phyloP scores from a whole-genome alignment of 2,113 vertebrate genomes.

The Erythrolamprus reginae region DNA sequence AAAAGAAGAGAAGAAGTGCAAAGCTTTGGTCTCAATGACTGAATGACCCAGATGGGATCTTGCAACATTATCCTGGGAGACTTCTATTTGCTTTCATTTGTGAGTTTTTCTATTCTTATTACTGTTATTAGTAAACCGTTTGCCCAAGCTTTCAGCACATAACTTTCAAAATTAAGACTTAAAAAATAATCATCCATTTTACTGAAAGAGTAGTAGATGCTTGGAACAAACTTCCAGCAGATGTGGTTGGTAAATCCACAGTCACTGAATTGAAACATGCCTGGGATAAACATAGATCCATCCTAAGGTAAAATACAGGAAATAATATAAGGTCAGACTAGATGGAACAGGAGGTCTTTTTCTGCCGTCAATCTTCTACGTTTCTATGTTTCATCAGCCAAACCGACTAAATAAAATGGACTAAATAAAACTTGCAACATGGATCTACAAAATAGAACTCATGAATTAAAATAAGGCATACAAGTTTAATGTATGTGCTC shows the following conservation, averaged over 20 bases:
- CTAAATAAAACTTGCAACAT: neutral
- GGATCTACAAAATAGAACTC: neutral
- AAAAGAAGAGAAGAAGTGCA: neutral
- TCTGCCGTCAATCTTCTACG: too few species aligned
- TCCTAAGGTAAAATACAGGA: too few species aligned
- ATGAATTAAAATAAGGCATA: neutral
- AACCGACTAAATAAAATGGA: neutral
- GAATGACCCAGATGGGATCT: neutral
- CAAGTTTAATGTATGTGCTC: neutral
- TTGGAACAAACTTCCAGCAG: too few species aligned
- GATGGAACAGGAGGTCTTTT: too few species aligned
- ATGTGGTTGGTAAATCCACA: too few species aligned
- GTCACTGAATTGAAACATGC: too few species aligned
- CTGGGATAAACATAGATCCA: too few species aligned
- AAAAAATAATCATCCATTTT: neutral
- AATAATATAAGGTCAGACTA: too few species aligned
- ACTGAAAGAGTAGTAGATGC: too few species aligned
- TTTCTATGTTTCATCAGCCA: too few species aligned
- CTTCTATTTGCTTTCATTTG: neutral
- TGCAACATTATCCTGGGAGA: neutral
- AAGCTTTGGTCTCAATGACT: neutral
- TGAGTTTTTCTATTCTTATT: neutral
- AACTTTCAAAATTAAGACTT: neutral
- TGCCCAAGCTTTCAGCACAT: neutral
- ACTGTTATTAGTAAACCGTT: neutral